A percentile compares a stretch with the other conserved stretches of the same genome.
Conservation (phyloP, 1,140 invertebrate genomes). For the Zophobas morio region DNA sequence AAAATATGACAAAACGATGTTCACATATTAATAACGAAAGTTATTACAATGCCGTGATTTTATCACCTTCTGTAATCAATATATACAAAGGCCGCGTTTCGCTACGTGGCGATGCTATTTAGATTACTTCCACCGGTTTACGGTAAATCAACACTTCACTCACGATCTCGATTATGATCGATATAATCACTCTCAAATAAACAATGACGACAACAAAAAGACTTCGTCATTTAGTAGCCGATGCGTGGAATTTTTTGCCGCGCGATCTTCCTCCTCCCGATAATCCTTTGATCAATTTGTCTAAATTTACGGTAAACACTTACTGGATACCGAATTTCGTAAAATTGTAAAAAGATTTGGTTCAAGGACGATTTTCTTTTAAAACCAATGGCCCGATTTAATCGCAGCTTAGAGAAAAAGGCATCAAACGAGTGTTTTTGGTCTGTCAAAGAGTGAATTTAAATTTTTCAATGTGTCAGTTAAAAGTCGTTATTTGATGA, state of each 20-base stretch:
- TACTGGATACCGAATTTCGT: conserved; percentile 24
- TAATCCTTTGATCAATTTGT: conserved; percentile 37
- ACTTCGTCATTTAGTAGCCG: no score
- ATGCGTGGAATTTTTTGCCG: neutral
- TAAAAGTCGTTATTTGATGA: conserved; percentile 10
- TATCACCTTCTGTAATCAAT: conserved; percentile 18
- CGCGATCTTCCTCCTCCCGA: conserved; percentile 1
- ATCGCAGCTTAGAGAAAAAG: conserved; percentile 12
- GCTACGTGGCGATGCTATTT: conserved; percentile 22
- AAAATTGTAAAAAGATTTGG: conserved; percentile 12
- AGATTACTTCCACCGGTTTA: conserved; percentile 29
- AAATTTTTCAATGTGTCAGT: conserved; percentile 2
- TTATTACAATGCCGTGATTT: conserved; percentile 23
- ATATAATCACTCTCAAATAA: conserved; percentile 31
- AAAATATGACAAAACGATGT: neutral
- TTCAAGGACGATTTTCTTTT: conserved; percentile 15
- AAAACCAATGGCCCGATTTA: conserved; percentile 8
- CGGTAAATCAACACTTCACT: conserved; percentile 36
- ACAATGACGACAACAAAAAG: neutral
- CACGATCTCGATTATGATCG: conserved; percentile 29
- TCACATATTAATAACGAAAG: conserved; percentile 16
- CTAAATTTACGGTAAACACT: conserved; percentile 31
- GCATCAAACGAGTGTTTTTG: conserved; percentile 12
- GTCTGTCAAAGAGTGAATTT: neutral
- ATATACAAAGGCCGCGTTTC: conserved; percentile 14